Percentiles rank a stretch among this genome's conserved stretches.
These are phyloP conservation scores for Chamaea fasciata DNA, from an alignment of 2,113 vertebrate species.

Conservation along the genomic window DNA sequence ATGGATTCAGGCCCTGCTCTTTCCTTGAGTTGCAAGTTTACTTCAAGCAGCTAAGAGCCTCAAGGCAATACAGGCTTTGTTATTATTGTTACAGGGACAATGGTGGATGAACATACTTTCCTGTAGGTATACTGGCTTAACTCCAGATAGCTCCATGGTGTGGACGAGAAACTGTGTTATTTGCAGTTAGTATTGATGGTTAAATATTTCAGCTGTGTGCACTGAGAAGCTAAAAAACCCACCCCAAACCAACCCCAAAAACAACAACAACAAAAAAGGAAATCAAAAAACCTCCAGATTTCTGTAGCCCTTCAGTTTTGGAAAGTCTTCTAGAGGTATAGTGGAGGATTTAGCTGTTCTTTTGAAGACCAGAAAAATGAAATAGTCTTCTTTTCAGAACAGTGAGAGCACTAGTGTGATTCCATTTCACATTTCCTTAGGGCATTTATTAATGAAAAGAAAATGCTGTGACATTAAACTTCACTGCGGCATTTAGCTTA, in stretches of 20 bases:
- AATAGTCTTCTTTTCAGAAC: neutral
- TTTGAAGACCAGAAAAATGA: neutral
- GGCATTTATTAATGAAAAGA: neutral
- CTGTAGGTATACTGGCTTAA: neutral
- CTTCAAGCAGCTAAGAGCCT: neutral
- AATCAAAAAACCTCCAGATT: neutral
- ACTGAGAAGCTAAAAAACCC: neutral
- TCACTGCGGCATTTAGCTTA: constrained; percentile 8
- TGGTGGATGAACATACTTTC: neutral
- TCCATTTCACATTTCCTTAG: neutral
- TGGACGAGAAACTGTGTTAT: neutral
- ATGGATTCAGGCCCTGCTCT: neutral
- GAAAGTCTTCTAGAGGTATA: neutral
- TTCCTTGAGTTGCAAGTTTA: neutral
- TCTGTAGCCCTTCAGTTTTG: neutral
- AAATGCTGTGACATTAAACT: neutral
- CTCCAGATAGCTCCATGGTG: neutral
- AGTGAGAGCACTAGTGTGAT: neutral
- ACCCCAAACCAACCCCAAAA: neutral
- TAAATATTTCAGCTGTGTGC: neutral
- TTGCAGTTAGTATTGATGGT: neutral
- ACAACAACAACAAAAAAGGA: neutral
- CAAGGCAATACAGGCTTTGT: neutral
- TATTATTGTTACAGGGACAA: neutral
- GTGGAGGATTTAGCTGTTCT: neutral